Conservation (phyloP, 2,113 vertebrate species). For the Arizona elegans region DNA sequence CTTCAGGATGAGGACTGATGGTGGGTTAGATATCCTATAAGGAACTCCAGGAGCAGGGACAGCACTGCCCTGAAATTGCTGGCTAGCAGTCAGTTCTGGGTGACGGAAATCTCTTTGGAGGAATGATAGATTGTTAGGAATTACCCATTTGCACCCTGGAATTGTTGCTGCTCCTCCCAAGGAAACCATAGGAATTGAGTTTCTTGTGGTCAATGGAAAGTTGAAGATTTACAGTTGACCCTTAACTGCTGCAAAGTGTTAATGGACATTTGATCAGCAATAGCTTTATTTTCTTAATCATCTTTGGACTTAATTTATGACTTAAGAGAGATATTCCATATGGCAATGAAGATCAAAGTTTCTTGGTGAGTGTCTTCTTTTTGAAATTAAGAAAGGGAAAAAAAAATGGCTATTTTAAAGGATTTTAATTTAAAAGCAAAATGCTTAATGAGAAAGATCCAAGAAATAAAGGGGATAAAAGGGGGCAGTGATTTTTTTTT, state of each 20-base stretch:
- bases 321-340: not conserved
- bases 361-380: not conserved
- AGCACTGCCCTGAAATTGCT: not conserved
- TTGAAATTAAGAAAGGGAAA: not conserved
- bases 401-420: not conserved
- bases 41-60: not conserved
- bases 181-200: not conserved
- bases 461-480: not conserved
- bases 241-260: not conserved
- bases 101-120: not conserved
- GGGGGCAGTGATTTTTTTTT: not conserved
- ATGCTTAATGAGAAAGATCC: not conserved
- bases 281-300: not conserved
- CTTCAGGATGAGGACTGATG: too few species aligned
- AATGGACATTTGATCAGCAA: not conserved
- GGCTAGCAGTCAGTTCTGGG: not conserved
- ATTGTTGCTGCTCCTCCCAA: not conserved
- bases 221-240: not conserved
- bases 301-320: not conserved
- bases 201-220: not conserved
- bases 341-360: not conserved
- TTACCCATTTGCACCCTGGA: not conserved
- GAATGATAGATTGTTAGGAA: not conserved
- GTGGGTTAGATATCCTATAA: not conserved
- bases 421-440: not conserved